phyloP scores from a whole-genome alignment of 2,113 vertebrate species.

The Coptodon rendalli region DNA sequence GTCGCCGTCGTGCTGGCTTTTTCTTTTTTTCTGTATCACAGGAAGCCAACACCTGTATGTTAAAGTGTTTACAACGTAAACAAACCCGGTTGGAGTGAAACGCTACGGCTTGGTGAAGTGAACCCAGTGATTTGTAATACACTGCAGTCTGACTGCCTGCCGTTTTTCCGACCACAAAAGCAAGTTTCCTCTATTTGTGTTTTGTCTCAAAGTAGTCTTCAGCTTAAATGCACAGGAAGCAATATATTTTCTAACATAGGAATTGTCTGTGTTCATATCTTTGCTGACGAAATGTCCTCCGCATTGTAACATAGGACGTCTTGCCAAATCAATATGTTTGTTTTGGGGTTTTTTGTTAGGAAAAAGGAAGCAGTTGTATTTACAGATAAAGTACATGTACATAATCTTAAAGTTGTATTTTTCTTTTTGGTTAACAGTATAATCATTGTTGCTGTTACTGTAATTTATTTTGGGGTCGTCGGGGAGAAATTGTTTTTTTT shows the following conservation, averaged over 20 bases:
- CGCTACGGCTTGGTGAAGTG: background rate
- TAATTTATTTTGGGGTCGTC: constrained; percentile 58
- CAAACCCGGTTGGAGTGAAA: constrained; percentile 5
- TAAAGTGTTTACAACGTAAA: constrained; percentile 55
- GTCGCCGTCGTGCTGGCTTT: background rate
- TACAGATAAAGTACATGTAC: constrained; percentile 53
- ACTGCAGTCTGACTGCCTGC: constrained; percentile 5
- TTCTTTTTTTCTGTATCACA: background rate
- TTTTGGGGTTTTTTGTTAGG: constrained; percentile 28
- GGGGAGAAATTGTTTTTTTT: background rate
- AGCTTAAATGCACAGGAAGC: constrained; percentile 56
- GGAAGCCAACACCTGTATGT: constrained; percentile 10
- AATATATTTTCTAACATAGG: constrained; percentile 68
- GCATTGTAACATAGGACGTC: constrained; percentile 45
- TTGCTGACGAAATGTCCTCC: constrained; percentile 30
- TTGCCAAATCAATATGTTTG: constrained; percentile 54
- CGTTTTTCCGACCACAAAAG: background rate
- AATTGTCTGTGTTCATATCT: constrained; percentile 36
- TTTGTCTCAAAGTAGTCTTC: constrained; percentile 37
- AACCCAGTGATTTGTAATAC: background rate
- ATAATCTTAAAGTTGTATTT: constrained; percentile 61
- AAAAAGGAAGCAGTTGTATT: constrained; percentile 39
- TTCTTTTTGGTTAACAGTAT: constrained; percentile 47
- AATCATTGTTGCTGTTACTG: constrained; percentile 49
- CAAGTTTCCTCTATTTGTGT: constrained; percentile 18